Conservation (phyloP, 2,888 invertebrate genomes). For the Odontocerum albicorne region DNA sequence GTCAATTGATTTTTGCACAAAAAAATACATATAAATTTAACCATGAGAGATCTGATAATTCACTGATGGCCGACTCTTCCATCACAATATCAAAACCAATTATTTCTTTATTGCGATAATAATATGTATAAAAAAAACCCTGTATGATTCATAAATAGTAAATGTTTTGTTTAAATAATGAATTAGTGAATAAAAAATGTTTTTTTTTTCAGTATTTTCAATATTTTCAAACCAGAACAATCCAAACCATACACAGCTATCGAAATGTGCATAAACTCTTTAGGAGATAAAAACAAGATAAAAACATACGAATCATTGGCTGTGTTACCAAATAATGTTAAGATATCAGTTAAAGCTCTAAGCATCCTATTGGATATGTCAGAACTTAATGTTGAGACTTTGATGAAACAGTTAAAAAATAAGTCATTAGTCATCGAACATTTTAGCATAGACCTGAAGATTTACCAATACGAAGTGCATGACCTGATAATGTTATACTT, state of each 20-base stretch:
- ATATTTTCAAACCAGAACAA: constrained; percentile 4
- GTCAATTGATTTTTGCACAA: too few species aligned
- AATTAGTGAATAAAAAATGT: not conserved
- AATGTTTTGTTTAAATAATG: not conserved
- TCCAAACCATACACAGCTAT: constrained; percentile 40
- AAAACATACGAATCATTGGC: constrained; percentile 64
- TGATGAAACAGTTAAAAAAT: constrained; percentile 64
- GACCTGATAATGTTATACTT: constrained; percentile 67
- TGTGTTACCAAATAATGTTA: constrained; percentile 69
- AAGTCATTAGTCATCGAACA: constrained; percentile 68
- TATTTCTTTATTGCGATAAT: too few species aligned
- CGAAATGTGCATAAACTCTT: constrained; percentile 62
- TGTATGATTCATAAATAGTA: not conserved
- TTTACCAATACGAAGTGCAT: constrained; percentile 71
- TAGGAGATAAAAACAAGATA: constrained; percentile 50
- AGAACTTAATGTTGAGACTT: constrained; percentile 57
- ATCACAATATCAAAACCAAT: too few species aligned
- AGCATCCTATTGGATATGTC: constrained; percentile 50
- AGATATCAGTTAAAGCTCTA: constrained; percentile 61
- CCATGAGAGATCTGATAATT: too few species aligned
- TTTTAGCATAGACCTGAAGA: constrained; percentile 61
- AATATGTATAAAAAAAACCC: too few species aligned
- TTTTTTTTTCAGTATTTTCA: not conserved
- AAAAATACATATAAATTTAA: too few species aligned
- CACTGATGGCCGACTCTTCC: too few species aligned